phyloP scores from a whole-genome alignment of 2,113 vertebrate genomes.

The Eudyptes chrysolophus region DNA sequence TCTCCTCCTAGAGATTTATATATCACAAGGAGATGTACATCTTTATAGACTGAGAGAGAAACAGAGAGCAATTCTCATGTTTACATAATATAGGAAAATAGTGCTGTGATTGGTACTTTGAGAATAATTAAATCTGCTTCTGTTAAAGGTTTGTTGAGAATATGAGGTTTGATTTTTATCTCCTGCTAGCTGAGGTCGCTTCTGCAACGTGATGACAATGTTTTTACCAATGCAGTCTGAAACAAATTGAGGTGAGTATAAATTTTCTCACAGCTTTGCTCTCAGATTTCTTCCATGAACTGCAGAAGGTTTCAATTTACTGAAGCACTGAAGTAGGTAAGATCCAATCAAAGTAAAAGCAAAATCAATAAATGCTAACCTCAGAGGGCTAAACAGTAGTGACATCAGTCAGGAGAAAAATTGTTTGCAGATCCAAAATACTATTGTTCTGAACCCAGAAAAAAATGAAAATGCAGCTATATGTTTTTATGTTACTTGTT shows the following conservation, averaged over 20 bases:
- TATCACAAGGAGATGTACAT: not conserved
- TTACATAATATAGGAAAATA: not conserved
- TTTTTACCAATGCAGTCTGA: constrained; percentile 71
- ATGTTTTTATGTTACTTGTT: constrained; percentile 37
- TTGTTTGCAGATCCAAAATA: constrained; percentile 57
- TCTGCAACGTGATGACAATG: constrained; percentile 59
- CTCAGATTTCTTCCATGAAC: constrained; percentile 75
- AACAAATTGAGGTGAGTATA: constrained; percentile 79
- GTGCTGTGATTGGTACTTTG: not conserved
- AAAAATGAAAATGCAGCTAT: constrained; percentile 18
- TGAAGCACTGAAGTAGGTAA: constrained; percentile 76
- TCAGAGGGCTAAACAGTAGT: constrained; percentile 68
- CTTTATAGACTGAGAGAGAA: not conserved
- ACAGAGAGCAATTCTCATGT: not conserved
- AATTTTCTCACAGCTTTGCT: constrained; percentile 73
- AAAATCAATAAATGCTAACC: constrained; percentile 78
- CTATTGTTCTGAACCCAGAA: not conserved
- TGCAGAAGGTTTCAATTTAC: constrained; percentile 81
- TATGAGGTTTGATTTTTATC: constrained; percentile 46
- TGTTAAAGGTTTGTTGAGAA: not conserved
- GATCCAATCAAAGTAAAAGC: constrained; percentile 80
- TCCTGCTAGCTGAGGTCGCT: constrained; percentile 51
- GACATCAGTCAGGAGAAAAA: constrained; percentile 66
- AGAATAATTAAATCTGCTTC: not conserved
- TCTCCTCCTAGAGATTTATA: not conserved